Evolutionary conservation across 2,888 invertebrate genomes (phyloP).

Genomic region (Caradrina kadenii): DNA sequence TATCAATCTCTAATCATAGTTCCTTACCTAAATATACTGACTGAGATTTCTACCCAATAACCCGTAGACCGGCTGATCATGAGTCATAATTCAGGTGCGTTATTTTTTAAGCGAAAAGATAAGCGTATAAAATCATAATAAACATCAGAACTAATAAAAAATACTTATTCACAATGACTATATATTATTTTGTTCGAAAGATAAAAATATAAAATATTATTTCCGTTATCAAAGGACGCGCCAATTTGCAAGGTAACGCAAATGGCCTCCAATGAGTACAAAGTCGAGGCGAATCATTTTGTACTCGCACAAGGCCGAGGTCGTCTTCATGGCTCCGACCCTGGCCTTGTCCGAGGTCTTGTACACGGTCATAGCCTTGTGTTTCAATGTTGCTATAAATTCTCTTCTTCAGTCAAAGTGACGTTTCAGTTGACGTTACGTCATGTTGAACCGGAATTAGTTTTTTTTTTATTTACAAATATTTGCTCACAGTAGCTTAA

Average conservation of each 20-base stretch:
- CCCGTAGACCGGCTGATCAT: no score
- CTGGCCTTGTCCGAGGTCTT: constrained; percentile 38
- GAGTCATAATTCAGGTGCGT: no score
- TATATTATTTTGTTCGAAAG: neutral
- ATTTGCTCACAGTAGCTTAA: no score
- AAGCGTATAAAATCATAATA: neutral
- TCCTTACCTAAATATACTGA: no score
- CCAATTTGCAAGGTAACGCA: constrained; percentile 22
- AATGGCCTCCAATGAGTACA: constrained; percentile 30
- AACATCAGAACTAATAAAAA: neutral
- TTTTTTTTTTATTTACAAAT: no score
- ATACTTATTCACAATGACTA: constrained; percentile 17
- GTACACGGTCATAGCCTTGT: constrained; percentile 46
- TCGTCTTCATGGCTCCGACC: constrained; percentile 21
- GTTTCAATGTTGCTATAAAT: constrained; percentile 38
- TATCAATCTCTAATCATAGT: no score
- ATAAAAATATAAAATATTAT: constrained; percentile 7
- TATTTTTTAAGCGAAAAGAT: no score
- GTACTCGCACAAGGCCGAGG: constrained; percentile 37
- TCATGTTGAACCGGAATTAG: neutral
- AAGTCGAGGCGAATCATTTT: constrained; percentile 42
- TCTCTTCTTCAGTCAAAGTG: constrained; percentile 2
- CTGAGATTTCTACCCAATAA: no score
- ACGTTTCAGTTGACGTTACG: constrained; percentile 24
- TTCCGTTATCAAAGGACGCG: constrained; percentile 37